Evolutionary conservation across 2,113 vertebrate genomes (phyloP).

Genomic region (Pangasianodon gigas): DNA sequence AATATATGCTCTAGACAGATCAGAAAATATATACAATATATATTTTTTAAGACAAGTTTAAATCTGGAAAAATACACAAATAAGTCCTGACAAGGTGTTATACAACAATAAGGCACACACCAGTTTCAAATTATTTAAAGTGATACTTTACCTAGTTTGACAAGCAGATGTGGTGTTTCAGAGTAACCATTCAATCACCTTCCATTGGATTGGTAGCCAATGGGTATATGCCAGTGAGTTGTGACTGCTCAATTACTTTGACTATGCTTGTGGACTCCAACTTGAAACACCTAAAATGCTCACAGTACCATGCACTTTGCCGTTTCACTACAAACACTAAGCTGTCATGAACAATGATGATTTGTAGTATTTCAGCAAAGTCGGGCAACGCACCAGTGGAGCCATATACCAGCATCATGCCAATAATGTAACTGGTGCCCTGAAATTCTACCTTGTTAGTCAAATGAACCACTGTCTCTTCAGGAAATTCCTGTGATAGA

Average conservation of each 20-base stretch:
- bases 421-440: constrained; percentile 33
- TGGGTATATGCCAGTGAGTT: constrained; percentile 48
- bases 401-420: constrained; percentile 52
- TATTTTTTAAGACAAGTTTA: too few relatives aligned
- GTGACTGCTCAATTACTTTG: constrained; percentile 49
- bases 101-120: too few relatives aligned
- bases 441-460: not conserved
- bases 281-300: constrained; percentile 57
- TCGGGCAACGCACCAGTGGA: constrained; percentile 53
- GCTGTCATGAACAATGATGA: constrained; percentile 44
- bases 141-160: not conserved
- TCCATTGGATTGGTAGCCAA: constrained; percentile 39
- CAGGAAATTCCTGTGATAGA: not conserved
- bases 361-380: constrained; percentile 54
- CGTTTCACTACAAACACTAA: constrained; percentile 49
- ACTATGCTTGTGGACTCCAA: constrained; percentile 42
- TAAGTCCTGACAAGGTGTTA: too few relatives aligned
- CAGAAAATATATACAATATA: too few relatives aligned
- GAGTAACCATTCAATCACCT: constrained; percentile 44
- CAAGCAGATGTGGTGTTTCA: constrained; percentile 51
- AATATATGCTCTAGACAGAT: too few relatives aligned
- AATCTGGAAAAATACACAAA: too few relatives aligned
- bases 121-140: too few relatives aligned
- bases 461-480: not conserved
- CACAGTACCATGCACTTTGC: constrained; percentile 53